A percentile compares a stretch with the other conserved stretches of the same genome.
Conservation (phyloP, 2,888 invertebrate genomes). For the Gortyna flavago region DNA sequence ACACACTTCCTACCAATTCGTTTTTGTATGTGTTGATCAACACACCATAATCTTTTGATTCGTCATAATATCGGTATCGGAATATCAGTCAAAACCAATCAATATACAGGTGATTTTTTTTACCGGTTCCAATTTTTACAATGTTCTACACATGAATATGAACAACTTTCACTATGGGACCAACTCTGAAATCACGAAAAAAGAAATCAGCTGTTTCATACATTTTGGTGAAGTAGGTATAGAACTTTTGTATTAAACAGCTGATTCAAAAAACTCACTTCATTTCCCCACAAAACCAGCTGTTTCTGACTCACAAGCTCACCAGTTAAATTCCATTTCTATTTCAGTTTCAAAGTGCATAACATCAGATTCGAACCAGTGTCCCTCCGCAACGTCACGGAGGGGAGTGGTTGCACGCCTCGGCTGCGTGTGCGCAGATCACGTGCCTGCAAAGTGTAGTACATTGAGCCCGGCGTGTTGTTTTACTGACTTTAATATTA, state of each 20-base stretch:
- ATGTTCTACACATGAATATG: no score
- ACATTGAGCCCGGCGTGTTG: conserved; percentile 42
- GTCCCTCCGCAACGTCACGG: conserved; percentile 41
- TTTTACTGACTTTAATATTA: conserved; percentile 29
- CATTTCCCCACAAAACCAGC: background rate
- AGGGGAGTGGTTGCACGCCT: conserved; percentile 64
- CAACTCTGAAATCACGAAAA: no score
- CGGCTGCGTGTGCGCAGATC: conserved; percentile 62
- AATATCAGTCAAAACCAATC: no score
- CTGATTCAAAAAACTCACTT: background rate
- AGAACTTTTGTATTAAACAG: no score
- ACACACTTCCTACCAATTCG: background rate
- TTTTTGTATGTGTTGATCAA: conserved; percentile 9
- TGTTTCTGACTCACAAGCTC: background rate
- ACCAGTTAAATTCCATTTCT: conserved; percentile 6
- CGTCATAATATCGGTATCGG: no score
- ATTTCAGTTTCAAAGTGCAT: conserved; percentile 39
- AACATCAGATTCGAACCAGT: conserved; percentile 47
- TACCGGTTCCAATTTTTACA: no score
- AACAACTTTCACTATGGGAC: no score
- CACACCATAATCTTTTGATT: conserved; percentile 9
- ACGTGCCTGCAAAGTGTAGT: conserved; percentile 49
- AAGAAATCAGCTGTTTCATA: no score
- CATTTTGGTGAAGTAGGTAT: no score
- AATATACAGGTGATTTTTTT: no score